Percentiles rank a stretch among this genome's conserved stretches.
Conservation (phyloP, 2,888 invertebrate species). For the Eupelmus urozonus region DNA sequence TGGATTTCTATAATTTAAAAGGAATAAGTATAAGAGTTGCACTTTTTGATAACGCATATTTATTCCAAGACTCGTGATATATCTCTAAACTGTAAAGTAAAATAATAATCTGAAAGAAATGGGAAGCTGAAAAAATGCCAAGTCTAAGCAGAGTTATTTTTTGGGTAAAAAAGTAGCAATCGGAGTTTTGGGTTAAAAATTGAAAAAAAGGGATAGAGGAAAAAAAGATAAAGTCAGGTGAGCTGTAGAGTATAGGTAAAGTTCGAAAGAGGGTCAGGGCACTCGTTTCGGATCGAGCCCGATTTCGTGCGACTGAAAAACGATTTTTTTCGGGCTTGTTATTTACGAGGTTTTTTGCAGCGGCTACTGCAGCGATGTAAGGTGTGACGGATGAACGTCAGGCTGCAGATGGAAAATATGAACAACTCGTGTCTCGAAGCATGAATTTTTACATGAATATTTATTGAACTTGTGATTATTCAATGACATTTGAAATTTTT, state of each 20-base stretch:
- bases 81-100: too few relatives aligned
- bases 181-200: background rate
- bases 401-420: constrained; percentile 1
- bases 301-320: constrained; percentile 19
- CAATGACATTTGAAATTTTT: too few relatives aligned
- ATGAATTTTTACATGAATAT: background rate
- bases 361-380: background rate
- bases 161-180: too few relatives aligned
- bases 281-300: constrained; percentile 21
- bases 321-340: constrained; percentile 22
- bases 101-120: too few relatives aligned
- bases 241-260: background rate
- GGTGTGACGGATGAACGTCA: constrained; percentile 5
- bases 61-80: too few relatives aligned
- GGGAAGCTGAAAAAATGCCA: too few relatives aligned
- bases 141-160: too few relatives aligned
- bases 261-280: constrained; percentile 19
- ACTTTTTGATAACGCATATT: too few relatives aligned
- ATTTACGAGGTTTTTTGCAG: constrained; percentile 10
- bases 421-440: background rate
- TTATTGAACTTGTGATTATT: background rate
- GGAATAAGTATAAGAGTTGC: too few relatives aligned
- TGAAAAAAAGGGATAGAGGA: background rate
- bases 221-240: constrained; percentile 5
- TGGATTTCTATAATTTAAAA: too few relatives aligned